Evolutionary conservation across 2,113 vertebrate species (phyloP).

Genomic region (Oncorhynchus nerka): DNA sequence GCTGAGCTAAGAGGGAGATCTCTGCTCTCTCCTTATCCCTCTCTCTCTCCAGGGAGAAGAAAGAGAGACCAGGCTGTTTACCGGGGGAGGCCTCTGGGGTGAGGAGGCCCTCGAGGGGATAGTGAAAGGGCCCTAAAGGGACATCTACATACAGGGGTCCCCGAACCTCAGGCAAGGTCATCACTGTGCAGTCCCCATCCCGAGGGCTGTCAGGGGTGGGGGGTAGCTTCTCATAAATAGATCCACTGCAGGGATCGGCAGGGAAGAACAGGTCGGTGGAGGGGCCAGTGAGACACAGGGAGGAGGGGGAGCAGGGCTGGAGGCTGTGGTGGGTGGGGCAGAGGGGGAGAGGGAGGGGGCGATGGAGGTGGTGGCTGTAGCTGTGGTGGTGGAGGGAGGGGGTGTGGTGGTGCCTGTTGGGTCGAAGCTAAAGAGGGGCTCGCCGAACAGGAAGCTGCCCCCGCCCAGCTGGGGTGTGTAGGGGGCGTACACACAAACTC

Average conservation of each 20-base stretch:
- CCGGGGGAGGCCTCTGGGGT: constrained; percentile 90
- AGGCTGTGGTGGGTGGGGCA: constrained; percentile 62
- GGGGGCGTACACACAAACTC: constrained; percentile 81
- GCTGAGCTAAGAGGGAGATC: constrained; percentile 84
- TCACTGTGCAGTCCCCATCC: constrained; percentile 71
- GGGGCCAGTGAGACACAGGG: constrained; percentile 56
- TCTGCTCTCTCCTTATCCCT: constrained; percentile 84
- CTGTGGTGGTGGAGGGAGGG: constrained; percentile 66
- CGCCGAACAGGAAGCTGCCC: constrained; percentile 79
- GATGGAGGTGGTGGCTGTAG: constrained; percentile 67
- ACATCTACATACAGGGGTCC: constrained; percentile 78
- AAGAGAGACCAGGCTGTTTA: constrained; percentile 80
- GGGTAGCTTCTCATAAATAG: constrained; percentile 89
- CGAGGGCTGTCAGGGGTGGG: constrained; percentile 69
- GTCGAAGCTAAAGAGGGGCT: constrained; percentile 76
- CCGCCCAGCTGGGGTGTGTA: constrained; percentile 77
- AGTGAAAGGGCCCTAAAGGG: constrained; percentile 77
- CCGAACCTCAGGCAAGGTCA: constrained; percentile 78
- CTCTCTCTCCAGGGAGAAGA: constrained; percentile 80
- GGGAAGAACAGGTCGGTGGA: constrained; percentile 80
- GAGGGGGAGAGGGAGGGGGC: constrained; percentile 65
- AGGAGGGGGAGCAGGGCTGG: constrained; percentile 60
- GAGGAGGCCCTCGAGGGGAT: constrained; percentile 82
- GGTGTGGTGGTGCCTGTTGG: constrained; percentile 71
- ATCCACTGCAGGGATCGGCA: constrained; percentile 77